Percentiles rank a stretch among this genome's conserved stretches.
phyloP scores from a whole-genome alignment of 2,797 vertebrate genomes.

The Sitta carolinensis region DNA sequence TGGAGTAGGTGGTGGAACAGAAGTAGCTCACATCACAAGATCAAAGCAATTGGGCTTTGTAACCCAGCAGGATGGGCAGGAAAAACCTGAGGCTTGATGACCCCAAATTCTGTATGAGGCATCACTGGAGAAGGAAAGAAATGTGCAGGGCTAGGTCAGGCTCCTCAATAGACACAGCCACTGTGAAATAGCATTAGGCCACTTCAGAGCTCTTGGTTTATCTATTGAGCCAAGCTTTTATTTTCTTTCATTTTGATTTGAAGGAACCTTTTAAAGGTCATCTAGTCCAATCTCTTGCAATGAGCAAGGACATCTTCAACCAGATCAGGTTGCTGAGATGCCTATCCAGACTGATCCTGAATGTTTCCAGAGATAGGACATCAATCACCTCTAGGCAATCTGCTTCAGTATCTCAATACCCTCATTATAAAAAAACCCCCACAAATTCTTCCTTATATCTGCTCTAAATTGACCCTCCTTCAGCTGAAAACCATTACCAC shows the following conservation, averaged over 20 bases:
- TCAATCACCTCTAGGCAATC: background rate
- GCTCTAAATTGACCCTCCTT: background rate
- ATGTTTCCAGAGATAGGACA: background rate
- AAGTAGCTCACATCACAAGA: background rate
- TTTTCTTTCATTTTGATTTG: background rate
- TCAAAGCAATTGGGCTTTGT: background rate
- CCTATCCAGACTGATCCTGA: background rate
- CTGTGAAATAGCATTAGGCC: background rate
- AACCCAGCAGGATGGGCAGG: background rate
- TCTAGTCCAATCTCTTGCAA: background rate
- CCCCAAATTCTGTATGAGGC: background rate
- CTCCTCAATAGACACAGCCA: background rate
- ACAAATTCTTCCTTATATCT: background rate
- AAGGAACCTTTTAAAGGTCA: background rate
- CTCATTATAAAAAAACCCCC: fast-evolving
- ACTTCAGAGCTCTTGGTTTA: background rate
- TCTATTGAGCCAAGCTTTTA: background rate
- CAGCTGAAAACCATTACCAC: background rate
- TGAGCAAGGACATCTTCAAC: background rate
- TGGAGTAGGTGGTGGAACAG: background rate
- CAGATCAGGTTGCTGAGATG: background rate
- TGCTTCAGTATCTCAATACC: background rate
- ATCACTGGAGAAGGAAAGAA: background rate
- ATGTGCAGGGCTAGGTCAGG: background rate
- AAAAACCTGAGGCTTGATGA: background rate